These are phyloP conservation scores for Burhinus bistriatus DNA, from an alignment of 2,113 vertebrate genomes.

Conservation along the genomic window DNA sequence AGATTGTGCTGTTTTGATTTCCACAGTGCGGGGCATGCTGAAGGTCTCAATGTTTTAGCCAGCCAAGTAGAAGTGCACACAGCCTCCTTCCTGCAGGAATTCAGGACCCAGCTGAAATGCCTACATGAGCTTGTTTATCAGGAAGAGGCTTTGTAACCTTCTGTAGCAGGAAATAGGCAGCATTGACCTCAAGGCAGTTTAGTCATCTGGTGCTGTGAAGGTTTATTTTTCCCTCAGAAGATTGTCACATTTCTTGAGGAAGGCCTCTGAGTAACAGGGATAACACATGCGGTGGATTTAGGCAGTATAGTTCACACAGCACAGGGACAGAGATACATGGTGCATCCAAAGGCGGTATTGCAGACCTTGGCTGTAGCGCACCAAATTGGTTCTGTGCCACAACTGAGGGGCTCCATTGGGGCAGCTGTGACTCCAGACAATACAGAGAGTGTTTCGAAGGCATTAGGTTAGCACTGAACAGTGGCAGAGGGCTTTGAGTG, in stretches of 20 bases:
- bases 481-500: not conserved
- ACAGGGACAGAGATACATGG: not conserved
- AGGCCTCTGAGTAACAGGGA: not conserved
- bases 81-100: constrained; percentile 40
- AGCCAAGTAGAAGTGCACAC: not conserved
- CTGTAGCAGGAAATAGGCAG: constrained; percentile 2
- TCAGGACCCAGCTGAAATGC: not conserved
- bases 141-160: constrained; percentile 26
- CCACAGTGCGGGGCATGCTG: not conserved
- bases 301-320: not conserved
- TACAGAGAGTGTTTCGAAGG: not conserved
- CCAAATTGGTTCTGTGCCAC: not conserved
- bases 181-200: not conserved
- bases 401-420: not conserved
- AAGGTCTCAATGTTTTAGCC: not conserved
- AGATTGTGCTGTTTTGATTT: not conserved
- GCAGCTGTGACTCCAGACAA: not conserved
- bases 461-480: not conserved
- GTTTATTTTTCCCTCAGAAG: not conserved
- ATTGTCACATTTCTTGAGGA: not conserved
- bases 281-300: rapidly evolving
- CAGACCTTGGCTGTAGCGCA: not conserved
- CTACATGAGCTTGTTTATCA: constrained; percentile 6
- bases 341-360: rapidly evolving
- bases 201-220: not conserved